Percentiles rank a stretch among this genome's conserved stretches.
Conservation (phyloP, 1,140 invertebrate species). For the Megalonaias nervosa region DNA sequence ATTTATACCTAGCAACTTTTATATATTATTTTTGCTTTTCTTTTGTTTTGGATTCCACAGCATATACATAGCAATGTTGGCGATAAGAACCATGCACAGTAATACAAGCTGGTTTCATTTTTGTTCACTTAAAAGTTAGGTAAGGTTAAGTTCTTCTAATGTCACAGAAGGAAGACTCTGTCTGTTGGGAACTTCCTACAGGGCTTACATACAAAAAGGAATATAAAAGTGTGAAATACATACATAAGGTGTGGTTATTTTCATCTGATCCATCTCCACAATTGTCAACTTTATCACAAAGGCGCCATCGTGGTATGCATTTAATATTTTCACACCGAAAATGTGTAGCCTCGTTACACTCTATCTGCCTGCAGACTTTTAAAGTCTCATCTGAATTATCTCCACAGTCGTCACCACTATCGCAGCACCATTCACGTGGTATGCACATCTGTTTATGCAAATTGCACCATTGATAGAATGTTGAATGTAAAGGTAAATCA, state of each 20-base stretch:
- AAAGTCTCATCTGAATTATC: constrained; percentile 94
- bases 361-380: constrained; percentile 85
- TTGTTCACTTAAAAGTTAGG: too few relatives aligned
- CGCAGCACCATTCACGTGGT: constrained; percentile 60
- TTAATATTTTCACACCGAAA: constrained; percentile 72
- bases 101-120: too few relatives aligned
- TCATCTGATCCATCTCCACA: constrained; percentile 95
- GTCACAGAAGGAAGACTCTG: background rate
- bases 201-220: background rate
- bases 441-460: constrained; percentile 58
- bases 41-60: too few relatives aligned
- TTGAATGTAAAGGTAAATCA: background rate
- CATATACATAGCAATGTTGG: too few relatives aligned
- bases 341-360: constrained; percentile 76
- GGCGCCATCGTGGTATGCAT: constrained; percentile 87
- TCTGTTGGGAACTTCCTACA: background rate
- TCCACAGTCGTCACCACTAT: constrained; percentile 89
- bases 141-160: too few relatives aligned
- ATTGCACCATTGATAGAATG: constrained; percentile 2
- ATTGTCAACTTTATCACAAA: constrained; percentile 89
- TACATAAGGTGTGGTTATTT: constrained; percentile 54
- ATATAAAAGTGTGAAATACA: background rate
- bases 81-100: too few relatives aligned
- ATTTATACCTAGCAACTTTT: too few relatives aligned
- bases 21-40: too few relatives aligned